phyloP scores from a whole-genome alignment of 2,113 vertebrate species.

The Sebastes schlegelii region DNA sequence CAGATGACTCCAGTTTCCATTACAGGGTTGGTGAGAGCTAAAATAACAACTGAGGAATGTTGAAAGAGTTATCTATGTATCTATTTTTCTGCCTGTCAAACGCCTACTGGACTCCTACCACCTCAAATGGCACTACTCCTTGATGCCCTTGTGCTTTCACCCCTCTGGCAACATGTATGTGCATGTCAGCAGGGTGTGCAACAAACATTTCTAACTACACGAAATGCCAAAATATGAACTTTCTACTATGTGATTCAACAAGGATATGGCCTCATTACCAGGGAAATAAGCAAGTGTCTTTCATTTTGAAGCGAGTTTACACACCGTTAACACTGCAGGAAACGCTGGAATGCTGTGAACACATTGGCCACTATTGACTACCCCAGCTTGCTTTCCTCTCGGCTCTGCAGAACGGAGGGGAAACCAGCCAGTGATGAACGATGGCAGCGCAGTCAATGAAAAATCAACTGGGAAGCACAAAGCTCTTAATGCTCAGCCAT shows the following conservation, averaged over 20 bases:
- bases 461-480: slow-evolving; percentile 85
- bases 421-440: slow-evolving; percentile 82
- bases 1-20: slow-evolving; percentile 42
- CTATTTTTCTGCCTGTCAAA: neutral
- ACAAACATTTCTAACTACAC: neutral
- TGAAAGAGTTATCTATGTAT: neutral
- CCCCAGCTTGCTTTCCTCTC: slow-evolving; percentile 57
- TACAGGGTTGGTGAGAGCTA: slow-evolving; percentile 11
- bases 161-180: neutral
- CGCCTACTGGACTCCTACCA: neutral
- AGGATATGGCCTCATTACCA: slow-evolving; percentile 22
- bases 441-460: slow-evolving; percentile 85
- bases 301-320: slow-evolving; percentile 31
- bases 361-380: slow-evolving; percentile 60
- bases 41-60: slow-evolving; percentile 1
- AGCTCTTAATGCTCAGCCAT: slow-evolving; percentile 86
- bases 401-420: slow-evolving; percentile 63
- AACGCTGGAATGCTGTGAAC: slow-evolving; percentile 50
- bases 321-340: slow-evolving; percentile 47
- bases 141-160: neutral
- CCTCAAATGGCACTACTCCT: neutral
- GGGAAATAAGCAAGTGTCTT: slow-evolving; percentile 32
- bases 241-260: slow-evolving; percentile 3
- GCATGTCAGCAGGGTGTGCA: neutral
- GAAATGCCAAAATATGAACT: neutral